phyloP scores from a whole-genome alignment of 2,113 vertebrate genomes.

The Pholis gunnellus region DNA sequence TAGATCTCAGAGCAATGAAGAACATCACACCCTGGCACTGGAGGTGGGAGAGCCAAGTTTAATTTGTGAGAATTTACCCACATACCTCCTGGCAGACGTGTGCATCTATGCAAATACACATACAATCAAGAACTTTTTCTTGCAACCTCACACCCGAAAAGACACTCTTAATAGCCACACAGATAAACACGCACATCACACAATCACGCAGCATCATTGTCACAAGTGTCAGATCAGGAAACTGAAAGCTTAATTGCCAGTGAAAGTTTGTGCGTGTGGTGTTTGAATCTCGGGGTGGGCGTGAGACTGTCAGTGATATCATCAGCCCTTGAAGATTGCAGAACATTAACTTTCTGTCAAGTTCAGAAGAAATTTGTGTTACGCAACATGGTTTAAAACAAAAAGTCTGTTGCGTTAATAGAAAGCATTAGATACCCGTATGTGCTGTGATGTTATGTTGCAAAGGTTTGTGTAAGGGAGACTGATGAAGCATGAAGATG shows the following conservation, averaged over 20 bases:
- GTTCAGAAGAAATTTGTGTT: conserved; percentile 8
- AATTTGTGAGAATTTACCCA: conserved; percentile 66
- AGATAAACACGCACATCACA: conserved; percentile 2
- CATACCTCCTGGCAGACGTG: conserved; percentile 42
- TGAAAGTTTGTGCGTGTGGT: conserved; percentile 15
- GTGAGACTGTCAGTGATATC: conserved; percentile 50
- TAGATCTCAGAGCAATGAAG: conserved; percentile 71
- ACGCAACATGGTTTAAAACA: not conserved
- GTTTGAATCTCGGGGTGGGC: conserved; percentile 40
- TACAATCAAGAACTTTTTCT: conserved; percentile 25
- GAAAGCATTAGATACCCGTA: not conserved
- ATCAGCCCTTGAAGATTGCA: conserved; percentile 28
- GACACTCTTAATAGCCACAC: conserved; percentile 5
- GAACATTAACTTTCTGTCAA: conserved; percentile 31
- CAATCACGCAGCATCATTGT: conserved; percentile 46
- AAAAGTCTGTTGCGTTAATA: not conserved
- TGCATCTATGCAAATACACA: conserved; percentile 37
- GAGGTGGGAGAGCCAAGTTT: conserved; percentile 68
- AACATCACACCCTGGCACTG: conserved; percentile 77
- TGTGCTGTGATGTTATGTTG: not conserved
- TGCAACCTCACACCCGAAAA: conserved; percentile 24
- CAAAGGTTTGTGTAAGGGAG: not conserved
- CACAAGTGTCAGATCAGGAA: conserved; percentile 56
- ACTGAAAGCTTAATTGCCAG: conserved; percentile 54
- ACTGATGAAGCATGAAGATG: not conserved